Percentiles rank a stretch among this genome's conserved stretches.
Evolutionary conservation across 1,140 invertebrate species (phyloP).

Genomic region (Phortica variegata): DNA sequence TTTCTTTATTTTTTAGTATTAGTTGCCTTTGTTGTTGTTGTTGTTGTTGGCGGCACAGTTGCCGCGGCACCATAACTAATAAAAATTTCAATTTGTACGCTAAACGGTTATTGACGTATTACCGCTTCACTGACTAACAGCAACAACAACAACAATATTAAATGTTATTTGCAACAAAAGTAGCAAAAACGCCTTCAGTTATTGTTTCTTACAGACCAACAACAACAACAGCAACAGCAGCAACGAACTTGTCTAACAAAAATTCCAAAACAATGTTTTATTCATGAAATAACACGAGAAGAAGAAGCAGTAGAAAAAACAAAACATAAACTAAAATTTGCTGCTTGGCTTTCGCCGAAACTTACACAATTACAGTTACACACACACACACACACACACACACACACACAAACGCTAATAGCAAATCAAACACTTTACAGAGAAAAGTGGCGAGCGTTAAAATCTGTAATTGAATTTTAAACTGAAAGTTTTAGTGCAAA

Average conservation of each 20-base stretch:
- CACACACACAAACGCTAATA: too few species aligned
- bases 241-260: too few species aligned
- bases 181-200: conserved; percentile 51
- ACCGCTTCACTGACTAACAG: conserved; percentile 29
- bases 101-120: conserved; percentile 54
- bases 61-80: conserved; percentile 42
- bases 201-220: conserved; percentile 45
- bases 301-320: conserved; percentile 12
- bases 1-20: conserved; percentile 17
- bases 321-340: conserved; percentile 8
- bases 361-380: too few species aligned
- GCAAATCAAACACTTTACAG: too few species aligned
- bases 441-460: neutral
- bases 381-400: too few species aligned
- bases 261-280: conserved; percentile 53
- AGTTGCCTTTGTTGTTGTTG: conserved; percentile 5
- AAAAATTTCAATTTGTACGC: conserved; percentile 54
- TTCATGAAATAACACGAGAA: conserved; percentile 20
- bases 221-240: too few species aligned
- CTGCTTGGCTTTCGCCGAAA: conserved; percentile 27
- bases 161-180: conserved; percentile 14
- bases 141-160: neutral
- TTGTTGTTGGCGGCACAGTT: conserved; percentile 6
- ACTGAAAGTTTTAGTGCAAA: conserved; percentile 13
- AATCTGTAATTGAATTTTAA: conserved; percentile 9